Evolutionary conservation across 2,888 invertebrate species (phyloP).

Genomic region (Cheilosia scutellata): DNA sequence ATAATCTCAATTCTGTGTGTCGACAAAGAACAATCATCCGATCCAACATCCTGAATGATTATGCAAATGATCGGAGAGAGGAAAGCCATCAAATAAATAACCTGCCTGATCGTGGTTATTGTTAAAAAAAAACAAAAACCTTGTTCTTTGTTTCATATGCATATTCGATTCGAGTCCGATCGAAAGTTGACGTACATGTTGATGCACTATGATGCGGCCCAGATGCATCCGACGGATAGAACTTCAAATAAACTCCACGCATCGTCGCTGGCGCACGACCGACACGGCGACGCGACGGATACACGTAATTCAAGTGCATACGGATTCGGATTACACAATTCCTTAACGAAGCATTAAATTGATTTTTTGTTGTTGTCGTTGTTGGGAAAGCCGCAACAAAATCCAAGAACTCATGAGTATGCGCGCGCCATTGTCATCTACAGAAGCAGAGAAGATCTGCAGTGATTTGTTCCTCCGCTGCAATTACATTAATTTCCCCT

Average conservation of each 20-base stretch:
- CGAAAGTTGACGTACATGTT: constrained; percentile 47
- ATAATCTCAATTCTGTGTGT: constrained; percentile 45
- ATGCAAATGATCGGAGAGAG: constrained; percentile 44
- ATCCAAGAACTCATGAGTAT: neutral
- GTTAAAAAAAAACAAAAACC: constrained; percentile 24
- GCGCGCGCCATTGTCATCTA: constrained; percentile 19
- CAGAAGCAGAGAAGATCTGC: constrained; percentile 6
- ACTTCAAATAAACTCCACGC: constrained; percentile 7
- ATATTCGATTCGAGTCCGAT: constrained; percentile 12
- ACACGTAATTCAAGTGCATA: constrained; percentile 62
- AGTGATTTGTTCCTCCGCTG: constrained; percentile 45
- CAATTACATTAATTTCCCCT: constrained; percentile 58
- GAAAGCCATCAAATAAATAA: constrained; percentile 27
- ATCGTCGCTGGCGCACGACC: neutral
- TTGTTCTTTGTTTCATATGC: constrained; percentile 10
- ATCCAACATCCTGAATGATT: constrained; percentile 48
- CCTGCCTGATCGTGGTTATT: constrained; percentile 9
- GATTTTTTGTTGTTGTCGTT: constrained; percentile 45
- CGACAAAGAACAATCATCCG: constrained; percentile 42
- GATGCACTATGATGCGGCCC: constrained; percentile 7
- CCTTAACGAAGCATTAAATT: constrained; percentile 68
- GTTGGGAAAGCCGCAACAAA: neutral
- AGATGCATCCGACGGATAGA: constrained; percentile 29
- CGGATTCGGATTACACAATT: constrained; percentile 56
- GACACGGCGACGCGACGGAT: neutral